Percentiles rank a stretch among this genome's conserved stretches.
Conservation (phyloP, 2,113 vertebrate species). For the Plotosus lineatus region DNA sequence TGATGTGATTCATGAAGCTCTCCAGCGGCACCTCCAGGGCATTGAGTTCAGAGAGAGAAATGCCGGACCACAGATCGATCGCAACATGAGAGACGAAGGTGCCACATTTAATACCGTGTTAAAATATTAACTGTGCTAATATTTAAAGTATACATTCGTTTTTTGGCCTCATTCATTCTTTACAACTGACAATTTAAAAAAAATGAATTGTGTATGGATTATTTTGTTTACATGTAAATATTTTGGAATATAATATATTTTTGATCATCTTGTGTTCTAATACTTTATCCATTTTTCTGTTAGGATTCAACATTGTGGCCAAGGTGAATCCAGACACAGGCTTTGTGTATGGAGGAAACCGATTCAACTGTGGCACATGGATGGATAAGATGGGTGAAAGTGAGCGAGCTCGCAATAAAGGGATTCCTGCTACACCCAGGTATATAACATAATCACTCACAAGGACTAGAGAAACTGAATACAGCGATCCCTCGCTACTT, state of each 20-base stretch:
- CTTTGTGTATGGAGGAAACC: slow-evolving; percentile 91
- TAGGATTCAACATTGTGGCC: slow-evolving; percentile 83
- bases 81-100: slow-evolving; percentile 96
- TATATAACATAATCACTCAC: slow-evolving; percentile 38
- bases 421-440: slow-evolving; percentile 91
- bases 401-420: slow-evolving; percentile 84
- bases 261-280: neutral
- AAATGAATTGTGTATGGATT: too few relatives aligned
- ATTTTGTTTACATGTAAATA: neutral
- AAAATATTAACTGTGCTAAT: neutral
- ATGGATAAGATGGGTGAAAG: slow-evolving; percentile 99
- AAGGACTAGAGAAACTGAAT: neutral
- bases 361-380: slow-evolving; percentile 96
- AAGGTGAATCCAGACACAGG: slow-evolving; percentile 84
- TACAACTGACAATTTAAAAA: too few relatives aligned
- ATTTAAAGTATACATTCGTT: neutral
- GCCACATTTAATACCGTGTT: neutral
- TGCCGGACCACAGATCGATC: slow-evolving; percentile 89
- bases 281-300: neutral
- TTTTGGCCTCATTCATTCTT: neutral
- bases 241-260: neutral
- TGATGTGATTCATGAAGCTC: slow-evolving; percentile 91
- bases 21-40: slow-evolving; percentile 86
- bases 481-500: too few relatives aligned
- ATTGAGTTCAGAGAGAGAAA: slow-evolving; percentile 89